phyloP scores from a whole-genome alignment of 2,888 invertebrate species.

The Dione vanillae region DNA sequence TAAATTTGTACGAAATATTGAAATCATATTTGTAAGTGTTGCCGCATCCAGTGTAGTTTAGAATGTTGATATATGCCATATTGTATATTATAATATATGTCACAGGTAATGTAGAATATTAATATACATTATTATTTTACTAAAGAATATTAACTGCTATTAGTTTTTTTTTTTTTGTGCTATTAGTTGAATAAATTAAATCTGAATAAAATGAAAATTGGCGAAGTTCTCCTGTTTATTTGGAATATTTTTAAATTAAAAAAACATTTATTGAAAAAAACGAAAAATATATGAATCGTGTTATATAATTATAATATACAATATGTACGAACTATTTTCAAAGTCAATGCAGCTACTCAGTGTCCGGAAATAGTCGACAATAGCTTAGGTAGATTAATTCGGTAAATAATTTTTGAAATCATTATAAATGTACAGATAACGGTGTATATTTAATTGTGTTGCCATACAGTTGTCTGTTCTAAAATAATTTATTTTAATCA shows the following conservation, averaged over 20 bases:
- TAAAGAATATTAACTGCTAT: too few relatives aligned
- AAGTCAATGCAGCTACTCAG: slow-evolving; percentile 29
- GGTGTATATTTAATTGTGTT: slow-evolving; percentile 29
- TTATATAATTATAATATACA: slow-evolving; percentile 34
- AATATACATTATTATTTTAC: too few relatives aligned
- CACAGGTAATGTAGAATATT: too few relatives aligned
- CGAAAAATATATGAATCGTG: background rate
- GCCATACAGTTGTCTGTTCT: slow-evolving; percentile 31
- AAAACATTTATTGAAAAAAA: background rate
- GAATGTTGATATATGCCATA: slow-evolving; percentile 28
- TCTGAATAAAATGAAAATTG: background rate
- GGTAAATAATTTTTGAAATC: slow-evolving; percentile 25
- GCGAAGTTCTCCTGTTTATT: background rate
- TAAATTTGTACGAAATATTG: slow-evolving; percentile 25
- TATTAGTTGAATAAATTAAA: too few relatives aligned
- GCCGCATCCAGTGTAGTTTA: slow-evolving; percentile 41
- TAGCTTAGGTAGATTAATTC: slow-evolving; percentile 43
- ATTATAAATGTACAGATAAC: slow-evolving; percentile 15
- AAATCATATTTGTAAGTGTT: slow-evolving; percentile 35
- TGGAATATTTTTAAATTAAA: background rate
- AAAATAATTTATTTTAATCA: slow-evolving; percentile 6
- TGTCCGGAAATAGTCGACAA: slow-evolving; percentile 32
- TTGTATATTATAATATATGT: slow-evolving; percentile 30
- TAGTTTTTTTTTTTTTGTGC: too few relatives aligned
- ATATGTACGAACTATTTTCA: slow-evolving; percentile 16